Conservation (phyloP, 1,140 invertebrate genomes). For the Trichonephila clavipes region DNA sequence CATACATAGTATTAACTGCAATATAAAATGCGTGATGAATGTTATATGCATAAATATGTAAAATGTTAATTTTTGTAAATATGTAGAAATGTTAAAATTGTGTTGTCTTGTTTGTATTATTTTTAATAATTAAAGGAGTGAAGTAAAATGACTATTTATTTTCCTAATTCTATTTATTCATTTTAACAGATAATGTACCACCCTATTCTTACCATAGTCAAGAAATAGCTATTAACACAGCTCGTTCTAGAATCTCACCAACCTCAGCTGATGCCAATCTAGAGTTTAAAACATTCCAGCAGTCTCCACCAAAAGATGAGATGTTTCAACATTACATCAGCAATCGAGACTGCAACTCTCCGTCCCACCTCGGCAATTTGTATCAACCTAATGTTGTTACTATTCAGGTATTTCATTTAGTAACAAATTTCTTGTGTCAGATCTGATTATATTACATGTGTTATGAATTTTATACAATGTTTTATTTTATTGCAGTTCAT, state of each 20-base stretch:
- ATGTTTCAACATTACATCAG: conserved; percentile 62
- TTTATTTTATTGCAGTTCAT: not conserved
- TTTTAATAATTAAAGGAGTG: too few relatives aligned
- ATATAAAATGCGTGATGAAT: too few relatives aligned
- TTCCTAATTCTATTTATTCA: not conserved
- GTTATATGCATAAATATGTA: too few relatives aligned
- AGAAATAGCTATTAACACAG: conserved; percentile 76
- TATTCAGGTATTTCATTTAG: conserved; percentile 51
- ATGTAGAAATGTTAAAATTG: too few relatives aligned
- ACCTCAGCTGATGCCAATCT: conserved; percentile 39
- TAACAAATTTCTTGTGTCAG: not conserved
- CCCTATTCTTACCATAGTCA: conserved; percentile 74
- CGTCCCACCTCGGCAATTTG: conserved; percentile 67
- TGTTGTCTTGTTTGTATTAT: too few relatives aligned
- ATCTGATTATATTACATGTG: not conserved
- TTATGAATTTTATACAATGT: too few relatives aligned
- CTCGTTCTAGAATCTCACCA: conserved; percentile 40
- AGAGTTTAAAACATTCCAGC: conserved; percentile 77
- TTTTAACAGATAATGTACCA: conserved; percentile 61
- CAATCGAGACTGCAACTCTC: conserved; percentile 62
- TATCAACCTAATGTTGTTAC: conserved; percentile 76
- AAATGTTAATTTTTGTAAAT: too few relatives aligned
- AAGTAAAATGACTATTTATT: not conserved
- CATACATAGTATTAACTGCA: too few relatives aligned
- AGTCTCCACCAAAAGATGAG: conserved; percentile 73